Evolutionary conservation across 2,888 invertebrate species (phyloP).

Genomic region (Lumbricus terrestris): DNA sequence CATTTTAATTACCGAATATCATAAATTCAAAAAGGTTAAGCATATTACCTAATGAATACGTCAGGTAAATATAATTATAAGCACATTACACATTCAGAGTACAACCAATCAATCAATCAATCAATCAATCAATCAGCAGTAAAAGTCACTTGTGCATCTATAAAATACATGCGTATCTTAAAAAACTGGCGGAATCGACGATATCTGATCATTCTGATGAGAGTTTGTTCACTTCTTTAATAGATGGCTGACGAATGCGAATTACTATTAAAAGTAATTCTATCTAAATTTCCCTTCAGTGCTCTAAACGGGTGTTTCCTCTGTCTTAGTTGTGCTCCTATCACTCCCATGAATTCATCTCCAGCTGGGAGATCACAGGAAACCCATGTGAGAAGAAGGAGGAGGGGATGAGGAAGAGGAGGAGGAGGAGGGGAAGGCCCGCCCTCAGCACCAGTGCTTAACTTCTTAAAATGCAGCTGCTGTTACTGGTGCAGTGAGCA

Average conservation of each 20-base stretch:
- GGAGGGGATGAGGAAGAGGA: no score
- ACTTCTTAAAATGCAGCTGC: constrained; percentile 3
- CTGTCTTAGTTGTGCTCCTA: background rate
- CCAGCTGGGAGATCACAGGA: background rate
- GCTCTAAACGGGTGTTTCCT: no score
- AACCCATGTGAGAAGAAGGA: background rate
- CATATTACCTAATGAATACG: background rate
- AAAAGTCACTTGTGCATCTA: no score
- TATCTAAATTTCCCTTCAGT: background rate
- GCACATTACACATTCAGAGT: background rate
- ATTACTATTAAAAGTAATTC: background rate
- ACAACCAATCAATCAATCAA: background rate
- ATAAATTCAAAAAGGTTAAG: background rate
- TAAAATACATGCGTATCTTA: background rate
- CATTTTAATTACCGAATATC: background rate
- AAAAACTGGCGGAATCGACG: background rate
- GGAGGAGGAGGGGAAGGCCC: no score
- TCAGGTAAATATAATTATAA: no score
- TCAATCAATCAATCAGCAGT: background rate
- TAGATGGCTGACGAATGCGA: background rate
- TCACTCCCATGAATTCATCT: background rate
- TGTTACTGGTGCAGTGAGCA: background rate
- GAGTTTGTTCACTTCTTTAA: background rate
- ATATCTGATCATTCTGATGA: background rate
- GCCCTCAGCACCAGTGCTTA: background rate